Base-by-base conservation (phyloP, 2,888 invertebrate genomes). In the Luffia ferchaultella region DNA sequence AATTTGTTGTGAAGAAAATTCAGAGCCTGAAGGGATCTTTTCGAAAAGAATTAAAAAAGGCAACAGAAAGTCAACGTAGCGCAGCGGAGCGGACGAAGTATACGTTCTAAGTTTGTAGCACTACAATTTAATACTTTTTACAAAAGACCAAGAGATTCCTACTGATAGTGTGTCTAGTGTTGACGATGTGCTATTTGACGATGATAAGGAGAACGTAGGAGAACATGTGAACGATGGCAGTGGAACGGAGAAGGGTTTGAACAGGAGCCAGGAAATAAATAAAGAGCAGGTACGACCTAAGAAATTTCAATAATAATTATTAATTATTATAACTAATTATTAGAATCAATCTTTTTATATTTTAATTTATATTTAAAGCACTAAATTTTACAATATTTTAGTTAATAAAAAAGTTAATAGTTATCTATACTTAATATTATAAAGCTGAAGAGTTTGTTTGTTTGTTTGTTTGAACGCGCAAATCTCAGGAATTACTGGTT, bases 251-350 rank as follows among this genome's bases (percentile, higher is more conserved):
- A 30, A 3, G 12, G 30, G 30, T 7, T 30, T 20, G n/a, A 40
- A 43, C 44, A 7, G 12, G 20, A 53, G 42, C 20, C 49, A 12
- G 41, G 17, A 45, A 49, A 16, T 9, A 18, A 17, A 48, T 20
- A 40, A 48, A 48, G 19, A 46, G 9, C 16, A 46, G 9, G n/a
- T n/a, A n/a, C n/a, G n/a, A n/a, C n/a, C n/a, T n/a, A n/a, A n/a
- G n/a, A n/a, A n/a, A n/a, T n/a, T n/a, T n/a, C n/a, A n/a, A n/a
- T n/a, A n/a, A n/a, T n/a, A n/a, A n/a, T n/a, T n/a, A n/a, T n/a
- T n/a, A n/a, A n/a, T n/a, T n/a, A n/a, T n/a, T n/a, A n/a, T n/a
- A n/a, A n/a, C n/a, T n/a, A n/a, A n/a, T n/a, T n/a, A n/a, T n/a
- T n/a, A n/a, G n/a, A n/a, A n/a, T n/a, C n/a, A n/a, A n/a, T n/a